phyloP scores from a whole-genome alignment of 2,113 vertebrate species.

The Ovis aries region DNA sequence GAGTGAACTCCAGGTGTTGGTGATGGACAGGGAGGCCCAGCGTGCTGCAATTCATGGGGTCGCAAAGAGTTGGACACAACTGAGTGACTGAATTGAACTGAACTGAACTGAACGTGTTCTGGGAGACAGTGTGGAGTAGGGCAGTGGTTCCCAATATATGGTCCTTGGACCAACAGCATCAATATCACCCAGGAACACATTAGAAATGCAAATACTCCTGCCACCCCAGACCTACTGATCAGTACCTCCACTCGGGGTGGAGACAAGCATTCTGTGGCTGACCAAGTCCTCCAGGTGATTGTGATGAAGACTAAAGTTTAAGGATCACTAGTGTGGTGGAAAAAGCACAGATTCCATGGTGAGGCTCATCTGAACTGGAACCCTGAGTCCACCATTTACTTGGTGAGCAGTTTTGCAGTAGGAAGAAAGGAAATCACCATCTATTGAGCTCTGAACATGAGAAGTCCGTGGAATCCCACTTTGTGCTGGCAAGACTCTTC shows the following conservation, averaged over 20 bases:
- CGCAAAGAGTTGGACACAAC: too few relatives aligned
- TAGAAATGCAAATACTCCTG: neutral
- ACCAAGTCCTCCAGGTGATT: neutral
- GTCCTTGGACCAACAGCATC: neutral
- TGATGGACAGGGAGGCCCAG: too few relatives aligned
- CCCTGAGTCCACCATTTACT: neutral
- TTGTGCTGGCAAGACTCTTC: neutral
- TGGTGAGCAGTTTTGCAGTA: neutral
- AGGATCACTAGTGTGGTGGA: neutral
- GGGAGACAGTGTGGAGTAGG: neutral
- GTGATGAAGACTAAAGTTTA: neutral
- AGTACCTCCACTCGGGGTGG: neutral
- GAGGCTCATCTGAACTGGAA: neutral
- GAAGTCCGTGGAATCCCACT: neutral
- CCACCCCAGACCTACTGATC: neutral
- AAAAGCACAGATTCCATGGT: neutral
- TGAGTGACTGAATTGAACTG: too few relatives aligned
- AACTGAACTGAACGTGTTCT: neutral
- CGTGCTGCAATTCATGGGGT: too few relatives aligned
- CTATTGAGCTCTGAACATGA: neutral
- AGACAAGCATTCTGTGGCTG: neutral
- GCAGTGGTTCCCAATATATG: neutral
- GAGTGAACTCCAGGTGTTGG: too few relatives aligned
- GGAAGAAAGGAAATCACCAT: neutral
- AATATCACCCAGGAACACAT: neutral